A percentile compares a stretch with the other conserved stretches of the same genome.
Evolutionary conservation across 2,113 vertebrate genomes (phyloP).

Genomic region (Cryptomyrus ogoouensis): DNA sequence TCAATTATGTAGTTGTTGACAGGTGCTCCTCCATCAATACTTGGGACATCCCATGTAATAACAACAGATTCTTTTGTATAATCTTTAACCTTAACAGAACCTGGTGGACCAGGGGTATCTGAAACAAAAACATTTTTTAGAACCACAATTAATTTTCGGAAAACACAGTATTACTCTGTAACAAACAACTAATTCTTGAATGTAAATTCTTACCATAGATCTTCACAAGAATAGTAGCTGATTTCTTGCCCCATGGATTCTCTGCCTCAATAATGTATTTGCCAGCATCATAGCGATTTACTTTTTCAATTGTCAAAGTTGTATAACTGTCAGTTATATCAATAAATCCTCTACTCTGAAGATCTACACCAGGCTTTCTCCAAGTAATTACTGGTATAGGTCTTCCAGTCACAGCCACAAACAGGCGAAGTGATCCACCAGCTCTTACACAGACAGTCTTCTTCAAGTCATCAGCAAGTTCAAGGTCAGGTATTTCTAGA

Average conservation of each 20-base stretch:
- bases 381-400: constrained; percentile 80
- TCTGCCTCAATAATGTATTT: constrained; percentile 94
- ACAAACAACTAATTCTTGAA: background rate
- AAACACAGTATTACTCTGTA: background rate
- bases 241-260: constrained; percentile 96
- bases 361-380: constrained; percentile 85
- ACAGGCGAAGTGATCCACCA: constrained; percentile 79
- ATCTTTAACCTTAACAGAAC: constrained; percentile 84
- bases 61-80: constrained; percentile 91
- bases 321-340: constrained; percentile 88
- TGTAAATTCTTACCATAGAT: constrained; percentile 72
- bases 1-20: constrained; percentile 94
- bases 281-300: constrained; percentile 89
- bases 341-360: constrained; percentile 80
- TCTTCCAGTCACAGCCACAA: constrained; percentile 81
- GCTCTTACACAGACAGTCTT: constrained; percentile 88
- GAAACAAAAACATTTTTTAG: constrained; percentile 20
- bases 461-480: constrained; percentile 87
- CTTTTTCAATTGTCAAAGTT: constrained; percentile 83
- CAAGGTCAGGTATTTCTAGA: constrained; percentile 90
- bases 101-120: constrained; percentile 94
- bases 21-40: constrained; percentile 85
- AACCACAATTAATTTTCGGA: background rate
- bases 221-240: constrained; percentile 83
- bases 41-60: constrained; percentile 93